Evolutionary conservation across 2,797 vertebrate genomes (phyloP).

Genomic region (Pampus argenteus): DNA sequence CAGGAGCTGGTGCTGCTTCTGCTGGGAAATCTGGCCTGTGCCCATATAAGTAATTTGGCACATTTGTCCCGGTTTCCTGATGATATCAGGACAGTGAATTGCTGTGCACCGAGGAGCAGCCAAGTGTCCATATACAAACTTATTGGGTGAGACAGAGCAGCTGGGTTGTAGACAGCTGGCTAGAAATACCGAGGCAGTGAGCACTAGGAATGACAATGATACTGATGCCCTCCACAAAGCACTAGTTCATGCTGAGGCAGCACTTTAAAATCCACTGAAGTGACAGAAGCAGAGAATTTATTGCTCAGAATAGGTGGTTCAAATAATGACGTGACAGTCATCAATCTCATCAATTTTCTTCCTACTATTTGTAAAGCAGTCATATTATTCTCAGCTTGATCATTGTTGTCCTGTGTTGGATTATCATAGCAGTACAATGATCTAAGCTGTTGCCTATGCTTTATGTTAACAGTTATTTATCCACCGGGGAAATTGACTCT

Average conservation of each 20-base stretch:
- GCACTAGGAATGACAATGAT: conserved; percentile 75
- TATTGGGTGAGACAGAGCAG: conserved; percentile 59
- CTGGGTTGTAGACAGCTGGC: conserved; percentile 69
- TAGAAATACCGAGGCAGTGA: conserved; percentile 55
- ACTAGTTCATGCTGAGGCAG: conserved; percentile 70
- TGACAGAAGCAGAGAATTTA: conserved; percentile 58
- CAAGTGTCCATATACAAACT: conserved; percentile 56
- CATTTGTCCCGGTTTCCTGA: conserved; percentile 48
- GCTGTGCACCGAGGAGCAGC: conserved; percentile 46
- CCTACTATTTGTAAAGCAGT: conserved; percentile 6
- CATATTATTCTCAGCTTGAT: background rate
- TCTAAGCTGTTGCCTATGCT: background rate
- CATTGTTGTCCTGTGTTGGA: background rate
- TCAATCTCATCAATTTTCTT: conserved; percentile 25
- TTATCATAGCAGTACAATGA: background rate
- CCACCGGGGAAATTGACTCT: background rate
- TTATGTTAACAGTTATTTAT: conserved; percentile 5
- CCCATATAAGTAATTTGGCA: conserved; percentile 59
- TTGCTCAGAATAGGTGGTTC: conserved; percentile 44
- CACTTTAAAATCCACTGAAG: conserved; percentile 62
- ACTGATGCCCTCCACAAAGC: conserved; percentile 69
- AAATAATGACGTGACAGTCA: conserved; percentile 34
- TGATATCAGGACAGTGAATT: conserved; percentile 59
- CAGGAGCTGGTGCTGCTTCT: conserved; percentile 41
- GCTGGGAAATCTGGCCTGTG: conserved; percentile 33